A percentile compares a stretch with the other conserved stretches of the same genome.
Conservation (phyloP, 2,113 vertebrate species). For the Agapornis roseicollis region DNA sequence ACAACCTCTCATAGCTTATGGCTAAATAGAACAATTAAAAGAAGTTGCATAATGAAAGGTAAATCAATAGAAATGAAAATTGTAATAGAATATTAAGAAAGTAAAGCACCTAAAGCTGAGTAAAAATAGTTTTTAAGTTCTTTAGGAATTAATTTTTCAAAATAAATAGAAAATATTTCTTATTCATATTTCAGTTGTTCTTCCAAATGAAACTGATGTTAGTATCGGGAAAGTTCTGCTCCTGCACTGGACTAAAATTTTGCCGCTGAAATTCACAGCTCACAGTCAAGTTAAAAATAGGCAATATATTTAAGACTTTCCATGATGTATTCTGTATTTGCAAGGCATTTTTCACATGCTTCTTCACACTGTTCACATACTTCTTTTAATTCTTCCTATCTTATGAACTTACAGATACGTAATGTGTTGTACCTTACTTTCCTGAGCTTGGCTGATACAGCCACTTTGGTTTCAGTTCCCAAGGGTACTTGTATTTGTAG, state of each 20-base stretch:
- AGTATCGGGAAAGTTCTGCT: background rate
- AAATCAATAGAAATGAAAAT: background rate
- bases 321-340: background rate
- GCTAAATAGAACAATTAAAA: background rate
- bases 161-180: background rate
- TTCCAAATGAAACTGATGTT: background rate
- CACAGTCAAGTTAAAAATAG: background rate
- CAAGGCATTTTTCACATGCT: background rate
- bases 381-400: background rate
- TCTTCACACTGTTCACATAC: background rate
- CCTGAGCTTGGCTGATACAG: background rate
- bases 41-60: background rate
- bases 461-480: background rate
- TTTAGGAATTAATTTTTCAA: background rate
- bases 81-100: background rate
- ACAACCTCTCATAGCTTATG: background rate
- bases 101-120: background rate
- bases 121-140: background rate
- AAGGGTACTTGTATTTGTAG: background rate
- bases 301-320: background rate
- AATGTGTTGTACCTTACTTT: background rate
- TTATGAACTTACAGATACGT: background rate
- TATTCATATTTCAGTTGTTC: background rate
- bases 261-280: background rate
- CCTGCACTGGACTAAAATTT: background rate